phyloP scores from a whole-genome alignment of 2,113 vertebrate genomes.

The Planiliza haematocheilus region DNA sequence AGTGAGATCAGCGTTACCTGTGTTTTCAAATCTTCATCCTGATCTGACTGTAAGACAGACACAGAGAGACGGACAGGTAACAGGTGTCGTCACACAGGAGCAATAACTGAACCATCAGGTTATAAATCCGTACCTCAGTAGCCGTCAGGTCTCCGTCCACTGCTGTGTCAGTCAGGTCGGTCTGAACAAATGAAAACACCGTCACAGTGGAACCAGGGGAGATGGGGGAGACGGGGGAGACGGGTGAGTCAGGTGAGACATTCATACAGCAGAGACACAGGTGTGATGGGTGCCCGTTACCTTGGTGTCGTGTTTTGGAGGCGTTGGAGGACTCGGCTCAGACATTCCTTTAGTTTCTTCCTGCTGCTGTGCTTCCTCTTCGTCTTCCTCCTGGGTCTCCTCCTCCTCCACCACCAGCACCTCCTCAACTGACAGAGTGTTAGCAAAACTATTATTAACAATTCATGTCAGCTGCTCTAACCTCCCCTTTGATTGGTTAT shows the following conservation, averaged over 20 bases:
- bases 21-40: constrained; percentile 90
- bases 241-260: too few species aligned
- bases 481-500: not conserved
- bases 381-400: constrained; percentile 44
- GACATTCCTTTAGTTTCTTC: constrained; percentile 71
- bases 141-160: constrained; percentile 88
- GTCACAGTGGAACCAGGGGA: too few species aligned
- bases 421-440: constrained; percentile 30
- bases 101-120: not conserved
- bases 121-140: constrained; percentile 87
- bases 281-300: constrained; percentile 28
- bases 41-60: constrained; percentile 77
- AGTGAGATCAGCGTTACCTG: constrained; percentile 41
- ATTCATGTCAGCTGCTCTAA: too few species aligned
- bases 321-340: constrained; percentile 69
- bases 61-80: constrained; percentile 20
- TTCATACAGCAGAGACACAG: not conserved
- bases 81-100: not conserved
- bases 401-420: constrained; percentile 1
- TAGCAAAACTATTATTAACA: too few species aligned
- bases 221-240: not conserved
- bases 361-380: not conserved
- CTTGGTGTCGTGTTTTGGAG: constrained; percentile 67
- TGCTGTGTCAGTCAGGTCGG: constrained; percentile 92
- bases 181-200: constrained; percentile 87